Evolutionary conservation across 1,140 invertebrate species (phyloP).

Genomic region (Trichonephila clavata): DNA sequence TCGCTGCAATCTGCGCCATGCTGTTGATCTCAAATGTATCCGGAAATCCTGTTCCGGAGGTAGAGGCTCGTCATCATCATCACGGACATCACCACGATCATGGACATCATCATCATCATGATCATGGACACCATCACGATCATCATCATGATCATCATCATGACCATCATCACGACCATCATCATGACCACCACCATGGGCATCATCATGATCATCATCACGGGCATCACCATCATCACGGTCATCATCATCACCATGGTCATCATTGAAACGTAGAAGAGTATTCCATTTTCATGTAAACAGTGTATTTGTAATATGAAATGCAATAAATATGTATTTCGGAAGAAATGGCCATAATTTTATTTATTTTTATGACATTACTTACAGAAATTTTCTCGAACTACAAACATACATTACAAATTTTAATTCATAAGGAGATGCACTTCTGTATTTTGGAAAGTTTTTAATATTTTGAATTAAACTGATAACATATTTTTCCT

Average conservation of each 20-base stretch:
- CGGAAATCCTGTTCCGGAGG: neutral
- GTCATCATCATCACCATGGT: neutral
- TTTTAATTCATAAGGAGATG: no score
- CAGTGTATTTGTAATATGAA: no score
- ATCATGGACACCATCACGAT: neutral
- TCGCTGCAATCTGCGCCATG: neutral
- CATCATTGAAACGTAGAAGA: neutral
- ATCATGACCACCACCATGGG: neutral
- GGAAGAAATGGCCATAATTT: no score
- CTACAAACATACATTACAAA: no score
- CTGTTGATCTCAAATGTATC: neutral
- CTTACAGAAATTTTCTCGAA: no score
- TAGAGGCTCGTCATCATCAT: constrained; percentile 13
- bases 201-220: neutral
- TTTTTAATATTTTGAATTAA: no score
- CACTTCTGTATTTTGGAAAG: no score
- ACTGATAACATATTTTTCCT: no score
- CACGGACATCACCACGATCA: neutral
- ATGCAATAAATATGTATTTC: no score
- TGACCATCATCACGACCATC: neutral
- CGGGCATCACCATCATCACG: no score
- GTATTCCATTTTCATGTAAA: no score
- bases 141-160: neutral
- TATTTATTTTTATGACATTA: no score
- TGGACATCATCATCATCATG: neutral